phyloP scores from a whole-genome alignment of 2,113 vertebrate species.

The Phasianus colchicus region DNA sequence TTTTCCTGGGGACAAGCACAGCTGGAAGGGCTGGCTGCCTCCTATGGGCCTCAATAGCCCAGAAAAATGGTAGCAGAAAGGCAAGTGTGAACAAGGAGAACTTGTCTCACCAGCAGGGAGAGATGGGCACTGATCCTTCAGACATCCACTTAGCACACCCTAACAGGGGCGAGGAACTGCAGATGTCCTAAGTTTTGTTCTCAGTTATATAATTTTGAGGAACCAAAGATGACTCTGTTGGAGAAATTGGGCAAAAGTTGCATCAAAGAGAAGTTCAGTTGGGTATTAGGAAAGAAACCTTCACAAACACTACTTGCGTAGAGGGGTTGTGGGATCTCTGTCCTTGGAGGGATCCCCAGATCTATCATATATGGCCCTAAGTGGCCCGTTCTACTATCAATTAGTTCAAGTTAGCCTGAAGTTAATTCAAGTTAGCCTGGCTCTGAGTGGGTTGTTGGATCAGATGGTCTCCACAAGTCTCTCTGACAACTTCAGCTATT shows the following conservation, averaged over 20 bases:
- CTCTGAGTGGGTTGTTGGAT: background rate
- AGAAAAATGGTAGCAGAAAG: background rate
- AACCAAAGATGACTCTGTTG: background rate
- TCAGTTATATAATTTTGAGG: background rate
- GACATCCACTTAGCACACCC: background rate
- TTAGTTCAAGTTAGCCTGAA: no score
- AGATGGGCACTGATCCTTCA: background rate
- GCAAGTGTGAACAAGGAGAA: background rate
- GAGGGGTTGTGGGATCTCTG: background rate
- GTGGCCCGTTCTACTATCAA: background rate
- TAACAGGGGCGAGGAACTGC: background rate
- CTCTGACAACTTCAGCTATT: background rate
- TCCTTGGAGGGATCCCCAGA: background rate
- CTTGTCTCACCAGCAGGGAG: background rate
- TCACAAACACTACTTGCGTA: background rate
- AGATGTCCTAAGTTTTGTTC: background rate
- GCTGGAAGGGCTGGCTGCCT: background rate
- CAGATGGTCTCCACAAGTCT: background rate
- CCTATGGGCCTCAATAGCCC: background rate
- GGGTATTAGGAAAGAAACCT: background rate
- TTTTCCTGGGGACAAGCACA: background rate
- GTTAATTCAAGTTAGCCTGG: background rate
- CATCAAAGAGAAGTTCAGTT: background rate
- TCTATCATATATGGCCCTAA: background rate
- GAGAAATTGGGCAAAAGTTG: background rate